Evolutionary conservation across 2,113 vertebrate species (phyloP).

Genomic region (Eurystomus gularis): DNA sequence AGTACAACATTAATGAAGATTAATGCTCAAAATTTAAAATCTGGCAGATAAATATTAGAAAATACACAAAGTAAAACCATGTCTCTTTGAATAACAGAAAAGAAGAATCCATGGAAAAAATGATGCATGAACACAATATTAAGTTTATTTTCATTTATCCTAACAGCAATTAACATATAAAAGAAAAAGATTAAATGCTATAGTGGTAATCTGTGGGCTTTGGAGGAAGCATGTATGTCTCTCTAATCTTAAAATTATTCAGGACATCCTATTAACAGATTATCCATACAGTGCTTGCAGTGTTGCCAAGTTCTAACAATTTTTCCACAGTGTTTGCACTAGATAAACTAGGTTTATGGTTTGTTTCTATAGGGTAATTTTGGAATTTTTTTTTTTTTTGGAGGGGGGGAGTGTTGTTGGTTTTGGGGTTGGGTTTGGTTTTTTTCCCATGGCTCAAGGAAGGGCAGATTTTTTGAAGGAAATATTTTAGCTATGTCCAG

Average conservation of each 20-base stretch:
- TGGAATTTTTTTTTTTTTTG: background rate
- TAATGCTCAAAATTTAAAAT: conserved; percentile 13
- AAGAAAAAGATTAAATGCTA: background rate
- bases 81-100: background rate
- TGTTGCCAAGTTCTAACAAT: background rate
- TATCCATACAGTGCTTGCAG: background rate
- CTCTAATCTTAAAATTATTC: background rate
- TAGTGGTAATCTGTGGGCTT: background rate
- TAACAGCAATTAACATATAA: background rate
- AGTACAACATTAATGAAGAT: conserved; percentile 4
- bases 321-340: background rate
- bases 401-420: background rate
- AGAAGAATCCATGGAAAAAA: background rate
- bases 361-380: background rate
- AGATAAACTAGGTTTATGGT: background rate
- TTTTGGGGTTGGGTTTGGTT: background rate
- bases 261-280: background rate
- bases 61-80: background rate
- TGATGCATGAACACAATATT: background rate
- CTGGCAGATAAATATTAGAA: background rate
- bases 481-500: background rate
- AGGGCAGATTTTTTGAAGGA: background rate
- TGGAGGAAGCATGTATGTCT: background rate
- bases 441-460: background rate
- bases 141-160: background rate